A percentile compares a stretch with the other conserved stretches of the same genome.
These are phyloP conservation scores for Pteropus rufus DNA, from an alignment of 2,797 vertebrate genomes.

Conservation along the genomic window DNA sequence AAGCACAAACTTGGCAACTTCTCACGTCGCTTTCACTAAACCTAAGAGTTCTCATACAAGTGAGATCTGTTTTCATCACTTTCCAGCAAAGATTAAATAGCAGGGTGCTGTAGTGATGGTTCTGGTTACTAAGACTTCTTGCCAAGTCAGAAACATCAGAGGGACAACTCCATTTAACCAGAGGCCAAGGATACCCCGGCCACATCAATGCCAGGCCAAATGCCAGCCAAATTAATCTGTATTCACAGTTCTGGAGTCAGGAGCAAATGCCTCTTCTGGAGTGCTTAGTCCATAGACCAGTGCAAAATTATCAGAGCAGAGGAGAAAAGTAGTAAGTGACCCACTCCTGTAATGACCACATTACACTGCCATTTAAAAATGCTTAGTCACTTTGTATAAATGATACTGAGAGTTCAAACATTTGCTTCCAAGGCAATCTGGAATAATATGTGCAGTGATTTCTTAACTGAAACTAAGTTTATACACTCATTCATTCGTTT, in stretches of 20 bases:
- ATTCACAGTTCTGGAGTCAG: neutral
- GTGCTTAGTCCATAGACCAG: neutral
- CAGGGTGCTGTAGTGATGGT: neutral
- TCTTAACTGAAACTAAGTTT: neutral
- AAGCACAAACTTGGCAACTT: conserved; percentile 42
- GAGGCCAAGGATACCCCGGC: conserved; percentile 1
- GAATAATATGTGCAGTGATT: neutral
- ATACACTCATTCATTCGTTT: neutral
- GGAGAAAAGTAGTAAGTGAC: neutral
- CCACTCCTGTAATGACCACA: neutral
- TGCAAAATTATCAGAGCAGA: neutral
- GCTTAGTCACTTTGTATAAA: neutral
- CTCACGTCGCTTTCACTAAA: neutral
- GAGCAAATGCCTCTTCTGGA: neutral
- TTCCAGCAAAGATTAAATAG: conserved; percentile 44
- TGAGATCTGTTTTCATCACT: conserved; percentile 48
- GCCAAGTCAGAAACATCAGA: conserved; percentile 50
- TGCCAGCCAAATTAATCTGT: neutral
- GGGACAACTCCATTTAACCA: conserved; percentile 22
- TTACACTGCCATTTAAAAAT: neutral
- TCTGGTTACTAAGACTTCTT: neutral
- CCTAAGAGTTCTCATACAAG: conserved; percentile 38
- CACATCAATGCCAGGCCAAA: neutral
- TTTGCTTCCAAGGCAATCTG: neutral
- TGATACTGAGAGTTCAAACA: neutral